These are phyloP conservation scores for Dione juno DNA, from an alignment of 2,888 invertebrate genomes.

Conservation along the genomic window DNA sequence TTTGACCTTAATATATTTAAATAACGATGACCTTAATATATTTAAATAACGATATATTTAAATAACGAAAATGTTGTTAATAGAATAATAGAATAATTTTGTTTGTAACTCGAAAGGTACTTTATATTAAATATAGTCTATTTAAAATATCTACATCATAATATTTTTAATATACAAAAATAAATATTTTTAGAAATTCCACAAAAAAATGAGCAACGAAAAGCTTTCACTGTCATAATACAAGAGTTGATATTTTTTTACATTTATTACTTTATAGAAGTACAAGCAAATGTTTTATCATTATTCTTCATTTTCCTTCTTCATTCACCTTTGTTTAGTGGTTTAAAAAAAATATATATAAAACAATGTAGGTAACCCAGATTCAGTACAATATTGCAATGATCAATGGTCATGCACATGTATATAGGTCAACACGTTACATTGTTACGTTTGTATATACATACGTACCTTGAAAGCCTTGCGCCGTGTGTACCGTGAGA, in stretches of 20 bases:
- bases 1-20: too few species aligned
- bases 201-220: background rate
- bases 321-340: conserved; percentile 13
- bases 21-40: too few species aligned
- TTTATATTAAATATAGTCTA: too few species aligned
- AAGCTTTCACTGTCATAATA: conserved; percentile 6
- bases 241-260: conserved; percentile 4
- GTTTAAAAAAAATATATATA: conserved; percentile 7
- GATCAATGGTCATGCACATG: conserved; percentile 38
- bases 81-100: too few species aligned
- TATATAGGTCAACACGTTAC: conserved; percentile 35
- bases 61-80: too few species aligned
- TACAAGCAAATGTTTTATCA: background rate
- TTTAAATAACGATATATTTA: too few species aligned
- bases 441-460: conserved; percentile 31
- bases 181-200: background rate
- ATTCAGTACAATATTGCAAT: conserved; percentile 10
- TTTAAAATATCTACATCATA: too few species aligned
- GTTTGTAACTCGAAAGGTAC: too few species aligned
- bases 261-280: conserved; percentile 16
- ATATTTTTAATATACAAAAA: conserved; percentile 1
- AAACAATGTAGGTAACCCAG: conserved; percentile 18
- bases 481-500: conserved; percentile 42
- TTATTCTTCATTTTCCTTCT: background rate
- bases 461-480: conserved; percentile 25